Percentiles rank a stretch among this genome's conserved stretches.
phyloP scores from a whole-genome alignment of 2,113 vertebrate genomes.

The Corynorhinus townsendii region DNA sequence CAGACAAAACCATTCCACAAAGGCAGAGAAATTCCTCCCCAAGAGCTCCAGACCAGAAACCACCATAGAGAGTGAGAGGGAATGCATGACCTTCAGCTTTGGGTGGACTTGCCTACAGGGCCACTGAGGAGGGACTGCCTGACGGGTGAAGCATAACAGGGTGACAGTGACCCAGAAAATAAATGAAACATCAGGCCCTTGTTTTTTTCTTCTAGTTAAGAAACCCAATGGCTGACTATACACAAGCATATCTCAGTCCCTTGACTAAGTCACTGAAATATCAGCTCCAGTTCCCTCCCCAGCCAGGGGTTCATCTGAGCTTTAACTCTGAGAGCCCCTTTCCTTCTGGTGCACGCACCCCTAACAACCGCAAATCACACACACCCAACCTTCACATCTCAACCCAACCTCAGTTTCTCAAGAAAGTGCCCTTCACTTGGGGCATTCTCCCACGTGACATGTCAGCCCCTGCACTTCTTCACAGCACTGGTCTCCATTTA shows the following conservation, averaged over 20 bases:
- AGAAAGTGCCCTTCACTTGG: not conserved
- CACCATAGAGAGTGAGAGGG: not conserved
- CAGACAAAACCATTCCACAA: conserved; percentile 1
- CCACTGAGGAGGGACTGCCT: not conserved
- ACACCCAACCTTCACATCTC: not conserved
- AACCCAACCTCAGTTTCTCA: not conserved
- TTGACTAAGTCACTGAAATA: not conserved
- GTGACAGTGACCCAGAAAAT: not conserved
- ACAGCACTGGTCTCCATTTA: not conserved
- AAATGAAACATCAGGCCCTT: not conserved
- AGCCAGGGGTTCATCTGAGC: not conserved
- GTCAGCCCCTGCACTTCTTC: not conserved
- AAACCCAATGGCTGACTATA: not conserved
- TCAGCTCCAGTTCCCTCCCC: not conserved
- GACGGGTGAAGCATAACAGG: not conserved
- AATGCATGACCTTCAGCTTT: not conserved
- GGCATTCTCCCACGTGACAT: not conserved
- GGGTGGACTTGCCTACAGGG: not conserved
- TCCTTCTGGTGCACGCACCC: not conserved
- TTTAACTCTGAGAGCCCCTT: not conserved
- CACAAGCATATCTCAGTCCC: not conserved
- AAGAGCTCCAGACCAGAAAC: not conserved
- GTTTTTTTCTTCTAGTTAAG: not conserved
- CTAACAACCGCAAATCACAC: not conserved
- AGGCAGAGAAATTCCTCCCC: not conserved